Conservation (phyloP, 2,888 invertebrate species). For the Drosophila prostipennis region DNA sequence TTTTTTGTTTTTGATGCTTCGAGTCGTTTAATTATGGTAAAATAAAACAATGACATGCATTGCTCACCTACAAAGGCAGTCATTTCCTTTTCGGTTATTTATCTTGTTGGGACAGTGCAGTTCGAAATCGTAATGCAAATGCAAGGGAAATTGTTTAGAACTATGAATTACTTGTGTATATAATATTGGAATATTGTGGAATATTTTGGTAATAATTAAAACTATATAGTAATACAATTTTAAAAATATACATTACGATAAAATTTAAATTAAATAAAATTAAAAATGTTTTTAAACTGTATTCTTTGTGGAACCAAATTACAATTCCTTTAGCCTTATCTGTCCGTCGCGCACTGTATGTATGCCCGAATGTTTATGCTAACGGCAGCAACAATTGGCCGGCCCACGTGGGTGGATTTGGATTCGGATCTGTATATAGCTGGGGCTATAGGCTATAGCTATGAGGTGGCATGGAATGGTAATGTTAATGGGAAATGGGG, state of each 20-base stretch:
- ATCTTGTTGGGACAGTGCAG: not conserved
- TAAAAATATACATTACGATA: too few species aligned
- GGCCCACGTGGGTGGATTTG: conserved; percentile 60
- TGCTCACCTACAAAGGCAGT: conserved; percentile 19
- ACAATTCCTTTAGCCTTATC: too few species aligned
- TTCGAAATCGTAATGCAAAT: not conserved
- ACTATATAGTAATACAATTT: too few species aligned
- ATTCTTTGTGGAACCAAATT: too few species aligned
- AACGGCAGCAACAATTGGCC: conserved; percentile 46
- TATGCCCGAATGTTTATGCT: conserved; percentile 61
- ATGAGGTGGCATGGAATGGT: conserved; percentile 29
- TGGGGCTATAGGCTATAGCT: conserved; percentile 15
- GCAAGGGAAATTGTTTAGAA: not conserved
- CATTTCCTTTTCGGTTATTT: conserved; percentile 12
- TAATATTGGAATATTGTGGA: too few species aligned
- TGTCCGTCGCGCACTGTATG: conserved; percentile 7
- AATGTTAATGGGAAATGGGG: conserved; percentile 10
- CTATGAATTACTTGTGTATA: too few species aligned
- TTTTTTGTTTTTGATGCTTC: not conserved
- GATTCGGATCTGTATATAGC: conserved; percentile 22
- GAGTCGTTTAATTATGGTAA: conserved; percentile 12
- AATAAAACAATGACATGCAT: conserved; percentile 25
- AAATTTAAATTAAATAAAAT: too few species aligned
- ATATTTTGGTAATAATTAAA: too few species aligned
- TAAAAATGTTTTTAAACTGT: too few species aligned